These are phyloP conservation scores for Neofelis nebulosa DNA, from an alignment of 2,113 vertebrate species.

Conservation along the genomic window DNA sequence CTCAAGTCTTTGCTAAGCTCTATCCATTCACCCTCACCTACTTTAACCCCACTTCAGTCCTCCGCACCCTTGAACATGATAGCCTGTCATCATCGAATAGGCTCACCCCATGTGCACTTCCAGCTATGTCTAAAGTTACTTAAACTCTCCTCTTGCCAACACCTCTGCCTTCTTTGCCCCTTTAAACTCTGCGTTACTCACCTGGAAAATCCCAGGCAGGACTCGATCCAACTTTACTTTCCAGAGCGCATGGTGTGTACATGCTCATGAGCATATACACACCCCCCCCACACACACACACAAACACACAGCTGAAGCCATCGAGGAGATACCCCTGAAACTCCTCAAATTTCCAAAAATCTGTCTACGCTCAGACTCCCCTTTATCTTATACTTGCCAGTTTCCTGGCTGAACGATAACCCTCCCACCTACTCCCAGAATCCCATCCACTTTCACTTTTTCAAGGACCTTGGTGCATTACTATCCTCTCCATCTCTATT, in stretches of 20 bases:
- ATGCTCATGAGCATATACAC: accelerated
- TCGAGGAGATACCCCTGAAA: neutral
- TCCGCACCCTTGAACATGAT: neutral
- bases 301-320: neutral
- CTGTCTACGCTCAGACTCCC: neutral
- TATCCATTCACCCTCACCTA: neutral
- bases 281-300: neutral
- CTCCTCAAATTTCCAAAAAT: neutral
- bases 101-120: neutral
- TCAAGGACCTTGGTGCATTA: neutral
- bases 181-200: neutral
- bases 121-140: neutral
- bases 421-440: neutral
- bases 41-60: neutral
- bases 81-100: neutral
- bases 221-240: neutral
- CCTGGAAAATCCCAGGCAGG: neutral
- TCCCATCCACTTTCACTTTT: neutral
- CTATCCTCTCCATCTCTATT: neutral
- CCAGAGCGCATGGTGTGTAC: neutral
- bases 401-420: neutral
- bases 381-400: neutral
- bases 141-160: neutral
- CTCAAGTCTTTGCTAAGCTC: neutral
- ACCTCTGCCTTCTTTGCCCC: neutral